A percentile compares a stretch with the other conserved stretches of the same genome.
These are phyloP conservation scores for Tychaedon coryphoeus DNA, from an alignment of 2,113 vertebrate genomes.

Conservation along the genomic window DNA sequence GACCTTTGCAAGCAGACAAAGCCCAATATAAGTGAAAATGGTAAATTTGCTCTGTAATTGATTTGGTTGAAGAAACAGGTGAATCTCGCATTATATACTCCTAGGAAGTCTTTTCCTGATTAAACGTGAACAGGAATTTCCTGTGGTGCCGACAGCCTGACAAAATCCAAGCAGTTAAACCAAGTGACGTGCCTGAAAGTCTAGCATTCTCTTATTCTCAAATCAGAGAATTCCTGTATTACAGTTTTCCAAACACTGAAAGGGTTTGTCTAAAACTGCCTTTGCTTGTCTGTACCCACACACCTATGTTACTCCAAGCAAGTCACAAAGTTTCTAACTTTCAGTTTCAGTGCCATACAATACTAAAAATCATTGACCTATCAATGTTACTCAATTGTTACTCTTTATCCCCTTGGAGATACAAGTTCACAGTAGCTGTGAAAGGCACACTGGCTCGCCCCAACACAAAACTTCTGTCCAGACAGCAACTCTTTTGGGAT, in stretches of 20 bases:
- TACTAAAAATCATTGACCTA: neutral
- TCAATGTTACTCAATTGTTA: neutral
- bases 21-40: neutral
- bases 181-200: neutral
- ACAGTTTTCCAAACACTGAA: neutral
- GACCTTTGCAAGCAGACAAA: neutral
- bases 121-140: neutral
- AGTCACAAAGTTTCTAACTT: rapidly evolving
- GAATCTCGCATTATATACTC: neutral
- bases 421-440: neutral
- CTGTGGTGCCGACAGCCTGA: neutral
- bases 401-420: neutral
- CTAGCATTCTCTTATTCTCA: neutral
- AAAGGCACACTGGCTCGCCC: neutral
- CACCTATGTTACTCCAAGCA: rapidly evolving
- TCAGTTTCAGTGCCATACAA: neutral
- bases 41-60: neutral
- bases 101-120: neutral
- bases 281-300: neutral
- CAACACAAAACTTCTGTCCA: neutral
- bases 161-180: neutral
- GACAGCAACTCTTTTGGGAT: neutral
- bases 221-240: neutral
- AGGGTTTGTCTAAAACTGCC: neutral
- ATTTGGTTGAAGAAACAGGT: neutral